These are phyloP conservation scores for Zonitis immaculata DNA, from an alignment of 2,888 invertebrate genomes.

Conservation along the genomic window DNA sequence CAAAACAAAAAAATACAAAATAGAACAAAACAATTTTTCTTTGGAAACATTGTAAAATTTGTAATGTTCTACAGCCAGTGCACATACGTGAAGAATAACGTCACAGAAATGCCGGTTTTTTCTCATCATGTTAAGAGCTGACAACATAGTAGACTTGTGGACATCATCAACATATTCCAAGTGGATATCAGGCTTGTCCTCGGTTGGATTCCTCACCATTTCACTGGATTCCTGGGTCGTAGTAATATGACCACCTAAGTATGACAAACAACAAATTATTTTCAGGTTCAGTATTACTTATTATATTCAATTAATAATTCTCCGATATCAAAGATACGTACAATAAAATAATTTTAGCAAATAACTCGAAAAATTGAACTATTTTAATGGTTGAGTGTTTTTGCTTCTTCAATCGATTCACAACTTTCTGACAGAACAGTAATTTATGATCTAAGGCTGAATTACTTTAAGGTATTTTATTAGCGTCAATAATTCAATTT, in stretches of 20 bases:
- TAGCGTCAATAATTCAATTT: not conserved
- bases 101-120: constrained; percentile 84
- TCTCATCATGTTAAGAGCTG: constrained; percentile 71
- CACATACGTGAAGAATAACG: constrained; percentile 72
- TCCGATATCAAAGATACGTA: too few relatives aligned
- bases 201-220: constrained; percentile 16
- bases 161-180: constrained; percentile 56
- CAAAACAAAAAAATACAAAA: not conserved
- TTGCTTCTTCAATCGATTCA: too few relatives aligned
- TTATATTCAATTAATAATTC: too few relatives aligned
- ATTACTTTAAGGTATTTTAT: not conserved
- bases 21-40: constrained; percentile 22
- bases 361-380: too few relatives aligned
- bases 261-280: too few relatives aligned
- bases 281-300: too few relatives aligned
- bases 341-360: too few relatives aligned
- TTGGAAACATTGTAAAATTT: constrained; percentile 34
- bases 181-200: constrained; percentile 38
- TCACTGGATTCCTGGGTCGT: too few relatives aligned
- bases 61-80: constrained; percentile 41
- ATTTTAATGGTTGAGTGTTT: too few relatives aligned
- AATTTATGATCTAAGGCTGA: not conserved
- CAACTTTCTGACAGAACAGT: not conserved
- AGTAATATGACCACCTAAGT: too few relatives aligned
- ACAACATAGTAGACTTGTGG: constrained; percentile 59